phyloP scores from a whole-genome alignment of 2,888 invertebrate genomes.

The Scaeva pyrastri region DNA sequence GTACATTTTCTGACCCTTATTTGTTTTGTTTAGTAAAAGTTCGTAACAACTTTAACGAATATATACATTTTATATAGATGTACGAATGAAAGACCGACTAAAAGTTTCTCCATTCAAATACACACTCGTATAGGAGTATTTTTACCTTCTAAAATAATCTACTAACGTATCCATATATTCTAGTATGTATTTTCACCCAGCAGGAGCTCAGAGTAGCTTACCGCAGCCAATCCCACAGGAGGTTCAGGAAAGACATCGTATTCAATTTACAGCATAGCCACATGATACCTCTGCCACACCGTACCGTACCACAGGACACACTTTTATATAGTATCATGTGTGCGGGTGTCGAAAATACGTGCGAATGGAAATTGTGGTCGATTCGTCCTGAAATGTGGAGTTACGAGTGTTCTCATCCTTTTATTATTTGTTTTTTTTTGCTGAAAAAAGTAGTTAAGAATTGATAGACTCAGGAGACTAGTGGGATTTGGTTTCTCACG shows the following conservation, averaged over 20 bases:
- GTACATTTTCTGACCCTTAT: constrained; percentile 64
- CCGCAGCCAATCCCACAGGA: constrained; percentile 52
- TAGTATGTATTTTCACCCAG: constrained; percentile 28
- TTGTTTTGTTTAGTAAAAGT: constrained; percentile 60
- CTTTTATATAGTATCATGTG: constrained; percentile 20
- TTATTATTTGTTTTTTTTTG: not conserved
- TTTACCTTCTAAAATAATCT: constrained; percentile 12
- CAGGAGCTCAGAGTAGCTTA: constrained; percentile 56
- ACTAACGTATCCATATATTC: too few species aligned
- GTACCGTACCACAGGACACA: not conserved
- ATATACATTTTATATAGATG: not conserved
- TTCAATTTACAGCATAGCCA: constrained; percentile 60
- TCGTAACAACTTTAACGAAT: constrained; percentile 16
- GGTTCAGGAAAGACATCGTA: constrained; percentile 59
- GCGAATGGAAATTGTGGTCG: constrained; percentile 53
- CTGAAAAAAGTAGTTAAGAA: not conserved
- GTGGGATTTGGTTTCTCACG: not conserved
- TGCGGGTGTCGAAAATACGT: constrained; percentile 45
- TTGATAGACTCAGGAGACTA: not conserved
- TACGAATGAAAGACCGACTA: constrained; percentile 1
- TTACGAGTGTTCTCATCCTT: not conserved
- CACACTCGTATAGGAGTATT: too few species aligned
- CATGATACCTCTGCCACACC: constrained; percentile 35
- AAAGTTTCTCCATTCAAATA: constrained; percentile 27
- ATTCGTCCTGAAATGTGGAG: constrained; percentile 44